These are phyloP conservation scores for Callipepla californica DNA, from an alignment of 2,113 vertebrate species.

Conservation along the genomic window DNA sequence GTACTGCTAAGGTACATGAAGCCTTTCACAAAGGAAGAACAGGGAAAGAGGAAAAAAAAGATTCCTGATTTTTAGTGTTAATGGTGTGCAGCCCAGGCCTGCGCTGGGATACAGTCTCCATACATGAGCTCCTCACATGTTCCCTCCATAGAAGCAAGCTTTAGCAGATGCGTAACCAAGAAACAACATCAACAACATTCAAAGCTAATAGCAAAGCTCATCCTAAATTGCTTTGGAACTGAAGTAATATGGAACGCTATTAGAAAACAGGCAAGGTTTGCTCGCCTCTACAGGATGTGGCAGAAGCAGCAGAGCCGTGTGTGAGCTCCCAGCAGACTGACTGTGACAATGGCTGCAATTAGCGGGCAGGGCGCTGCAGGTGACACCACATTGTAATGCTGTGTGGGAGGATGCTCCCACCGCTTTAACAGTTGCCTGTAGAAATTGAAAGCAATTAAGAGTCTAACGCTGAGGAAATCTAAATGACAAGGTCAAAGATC, in stretches of 20 bases:
- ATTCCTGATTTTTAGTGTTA: not conserved
- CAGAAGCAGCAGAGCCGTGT: not conserved
- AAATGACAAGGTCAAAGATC: not conserved
- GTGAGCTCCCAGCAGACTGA: not conserved
- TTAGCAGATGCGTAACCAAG: not conserved
- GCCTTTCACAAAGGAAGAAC: not conserved
- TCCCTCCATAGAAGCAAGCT: not conserved
- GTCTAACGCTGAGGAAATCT: not conserved
- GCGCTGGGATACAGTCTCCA: not conserved
- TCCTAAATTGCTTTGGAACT: not conserved
- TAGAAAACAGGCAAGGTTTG: not conserved
- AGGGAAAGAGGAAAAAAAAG: not conserved
- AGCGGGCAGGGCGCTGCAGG: not conserved
- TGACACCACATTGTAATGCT: not conserved
- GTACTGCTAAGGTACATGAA: not conserved
- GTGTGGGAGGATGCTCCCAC: not conserved
- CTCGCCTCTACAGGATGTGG: not conserved
- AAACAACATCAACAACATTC: not conserved
- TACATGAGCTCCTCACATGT: fast-evolving
- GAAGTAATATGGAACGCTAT: not conserved
- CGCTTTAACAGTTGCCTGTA: not conserved
- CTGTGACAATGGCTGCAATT: not conserved
- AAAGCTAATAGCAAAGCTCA: not conserved
- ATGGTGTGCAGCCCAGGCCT: not conserved
- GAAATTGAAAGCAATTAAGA: not conserved